These are phyloP conservation scores for Artibeus jamaicensis DNA, from an alignment of 2,797 vertebrate species.

Conservation along the genomic window DNA sequence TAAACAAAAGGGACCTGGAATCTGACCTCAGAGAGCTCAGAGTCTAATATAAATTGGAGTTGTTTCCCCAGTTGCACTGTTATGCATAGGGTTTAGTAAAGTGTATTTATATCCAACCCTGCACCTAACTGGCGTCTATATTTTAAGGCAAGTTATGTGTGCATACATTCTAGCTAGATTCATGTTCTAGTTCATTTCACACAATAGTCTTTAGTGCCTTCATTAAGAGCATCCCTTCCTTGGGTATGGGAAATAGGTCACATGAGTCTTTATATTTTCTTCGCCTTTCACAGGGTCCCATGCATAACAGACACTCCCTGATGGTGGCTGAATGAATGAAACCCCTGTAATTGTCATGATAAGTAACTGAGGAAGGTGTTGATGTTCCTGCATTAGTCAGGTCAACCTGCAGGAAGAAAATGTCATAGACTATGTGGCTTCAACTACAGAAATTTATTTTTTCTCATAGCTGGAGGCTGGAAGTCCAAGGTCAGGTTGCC, in stretches of 20 bases:
- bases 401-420: background rate
- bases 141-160: background rate
- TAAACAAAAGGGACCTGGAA: too few relatives aligned
- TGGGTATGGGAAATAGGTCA: background rate
- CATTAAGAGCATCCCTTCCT: background rate
- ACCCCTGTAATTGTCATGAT: background rate
- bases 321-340: background rate
- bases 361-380: background rate
- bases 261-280: background rate
- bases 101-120: background rate
- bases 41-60: background rate
- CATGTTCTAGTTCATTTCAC: background rate
- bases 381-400: background rate
- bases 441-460: background rate
- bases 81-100: background rate
- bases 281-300: background rate
- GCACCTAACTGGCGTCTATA: background rate
- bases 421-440: fast-evolving
- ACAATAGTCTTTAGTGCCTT: background rate
- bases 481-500: background rate
- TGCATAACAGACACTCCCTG: background rate
- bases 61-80: background rate
- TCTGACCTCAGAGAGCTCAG: background rate
- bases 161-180: background rate
- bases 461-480: background rate